A percentile compares a stretch with the other conserved stretches of the same genome.
Evolutionary conservation across 2,113 vertebrate species (phyloP).

Genomic region (Tachycineta bicolor): DNA sequence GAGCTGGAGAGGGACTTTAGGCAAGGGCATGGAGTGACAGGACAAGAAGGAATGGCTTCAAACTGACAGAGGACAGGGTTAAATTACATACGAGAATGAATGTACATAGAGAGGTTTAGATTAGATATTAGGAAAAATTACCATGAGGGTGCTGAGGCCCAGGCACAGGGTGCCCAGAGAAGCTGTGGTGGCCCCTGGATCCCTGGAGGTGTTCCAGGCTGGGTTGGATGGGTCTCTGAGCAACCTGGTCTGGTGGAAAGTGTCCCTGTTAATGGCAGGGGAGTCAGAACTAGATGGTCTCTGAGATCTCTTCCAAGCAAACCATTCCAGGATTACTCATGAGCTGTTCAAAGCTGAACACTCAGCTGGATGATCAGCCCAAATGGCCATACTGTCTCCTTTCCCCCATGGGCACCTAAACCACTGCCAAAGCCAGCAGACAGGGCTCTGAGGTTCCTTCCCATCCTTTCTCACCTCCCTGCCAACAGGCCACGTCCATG

Average conservation of each 20-base stretch:
- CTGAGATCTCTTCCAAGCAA: background rate
- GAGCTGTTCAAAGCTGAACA: background rate
- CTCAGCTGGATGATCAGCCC: background rate
- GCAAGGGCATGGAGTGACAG: background rate
- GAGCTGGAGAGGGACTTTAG: background rate
- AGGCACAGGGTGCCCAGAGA: background rate
- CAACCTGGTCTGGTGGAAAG: background rate
- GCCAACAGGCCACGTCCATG: accelerated
- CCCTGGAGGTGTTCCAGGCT: background rate
- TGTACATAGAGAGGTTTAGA: background rate
- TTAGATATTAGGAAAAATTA: background rate
- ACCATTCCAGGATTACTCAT: background rate
- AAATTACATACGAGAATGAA: background rate
- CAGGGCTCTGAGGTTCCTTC: background rate
- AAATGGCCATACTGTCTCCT: background rate
- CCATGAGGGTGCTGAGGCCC: background rate
- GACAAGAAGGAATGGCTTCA: background rate
- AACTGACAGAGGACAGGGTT: background rate
- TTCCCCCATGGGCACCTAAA: background rate
- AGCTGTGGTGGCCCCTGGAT: background rate
- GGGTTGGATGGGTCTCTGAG: background rate
- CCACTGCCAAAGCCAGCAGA: background rate
- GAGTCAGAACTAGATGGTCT: background rate
- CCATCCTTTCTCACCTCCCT: accelerated
- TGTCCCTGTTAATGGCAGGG: background rate